Conservation (phyloP, 2,113 vertebrate genomes). For the Esox niger region DNA sequence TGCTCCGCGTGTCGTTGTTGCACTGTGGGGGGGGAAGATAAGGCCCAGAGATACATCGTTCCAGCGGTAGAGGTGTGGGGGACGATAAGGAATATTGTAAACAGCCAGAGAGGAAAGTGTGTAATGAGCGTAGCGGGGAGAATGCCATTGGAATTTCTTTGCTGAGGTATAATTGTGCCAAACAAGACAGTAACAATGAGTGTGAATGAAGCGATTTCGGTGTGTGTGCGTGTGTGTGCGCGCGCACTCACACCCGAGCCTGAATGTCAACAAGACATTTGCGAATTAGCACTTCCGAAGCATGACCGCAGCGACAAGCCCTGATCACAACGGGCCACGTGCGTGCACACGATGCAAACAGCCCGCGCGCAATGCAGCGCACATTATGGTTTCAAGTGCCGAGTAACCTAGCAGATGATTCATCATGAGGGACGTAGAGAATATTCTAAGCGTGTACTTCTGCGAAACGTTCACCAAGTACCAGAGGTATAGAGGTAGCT, state of each 20-base stretch:
- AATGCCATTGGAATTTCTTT: not conserved
- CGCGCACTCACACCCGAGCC: not conserved
- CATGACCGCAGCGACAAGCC: not conserved
- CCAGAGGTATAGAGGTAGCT: not conserved
- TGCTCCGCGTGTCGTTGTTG: conserved; percentile 12
- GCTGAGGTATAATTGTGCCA: conserved; percentile 25
- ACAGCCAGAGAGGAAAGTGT: not conserved
- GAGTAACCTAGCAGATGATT: no score
- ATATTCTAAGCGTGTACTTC: not conserved
- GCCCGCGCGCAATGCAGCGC: no score
- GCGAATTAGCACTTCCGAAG: not conserved
- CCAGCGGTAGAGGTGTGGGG: not conserved
- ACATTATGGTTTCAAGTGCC: not conserved
- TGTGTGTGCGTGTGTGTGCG: not conserved
- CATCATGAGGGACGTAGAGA: no score
- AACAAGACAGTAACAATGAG: not conserved
- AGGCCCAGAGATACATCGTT: not conserved
- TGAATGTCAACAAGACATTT: not conserved
- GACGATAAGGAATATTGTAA: not conserved
- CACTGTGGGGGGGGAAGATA: not conserved
- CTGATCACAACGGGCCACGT: not conserved
- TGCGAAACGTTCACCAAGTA: not conserved
- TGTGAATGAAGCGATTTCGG: not conserved
- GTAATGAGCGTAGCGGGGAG: not conserved
- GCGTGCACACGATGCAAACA: not conserved